Percentiles rank a stretch among this genome's conserved stretches.
These are phyloP conservation scores for Dasysyrphus albostriatus DNA, from an alignment of 2,888 invertebrate species.

Conservation along the genomic window DNA sequence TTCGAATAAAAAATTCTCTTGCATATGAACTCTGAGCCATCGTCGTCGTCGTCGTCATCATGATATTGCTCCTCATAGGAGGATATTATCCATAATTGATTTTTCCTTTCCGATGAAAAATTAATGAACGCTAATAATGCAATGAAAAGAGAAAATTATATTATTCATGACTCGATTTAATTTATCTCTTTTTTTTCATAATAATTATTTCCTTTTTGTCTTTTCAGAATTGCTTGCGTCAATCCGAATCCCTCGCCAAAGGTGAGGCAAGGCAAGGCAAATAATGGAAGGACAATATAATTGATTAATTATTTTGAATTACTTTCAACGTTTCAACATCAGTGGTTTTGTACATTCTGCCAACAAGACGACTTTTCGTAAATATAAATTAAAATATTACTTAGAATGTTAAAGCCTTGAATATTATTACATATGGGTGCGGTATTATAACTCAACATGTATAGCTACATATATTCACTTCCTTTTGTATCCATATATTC, in stretches of 20 bases:
- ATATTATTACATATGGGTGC: not conserved
- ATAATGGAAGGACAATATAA: conserved; percentile 16
- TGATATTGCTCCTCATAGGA: not conserved
- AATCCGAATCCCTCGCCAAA: conserved; percentile 5
- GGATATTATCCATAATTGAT: conserved; percentile 63
- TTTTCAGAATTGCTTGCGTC: conserved; percentile 33
- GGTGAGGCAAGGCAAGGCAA: not conserved
- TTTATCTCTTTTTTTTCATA: conserved; percentile 13
- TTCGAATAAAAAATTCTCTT: conserved; percentile 11
- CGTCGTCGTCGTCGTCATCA: not conserved
- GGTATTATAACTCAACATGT: not conserved
- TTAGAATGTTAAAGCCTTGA: not conserved
- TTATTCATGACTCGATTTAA: conserved; percentile 56
- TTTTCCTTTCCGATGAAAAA: conserved; percentile 51
- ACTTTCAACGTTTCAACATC: conserved; percentile 46
- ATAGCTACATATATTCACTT: not conserved
- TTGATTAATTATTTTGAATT: conserved; percentile 61
- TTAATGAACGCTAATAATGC: conserved; percentile 67
- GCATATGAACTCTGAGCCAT: not conserved
- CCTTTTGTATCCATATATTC: not conserved
- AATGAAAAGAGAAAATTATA: conserved; percentile 60
- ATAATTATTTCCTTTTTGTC: conserved; percentile 33
- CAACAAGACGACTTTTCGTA: not conserved
- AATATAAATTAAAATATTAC: not conserved
- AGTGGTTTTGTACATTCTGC: not conserved